Base-by-base conservation (phyloP, 1,140 invertebrate genomes). In the Aphis craccivora region DNA sequence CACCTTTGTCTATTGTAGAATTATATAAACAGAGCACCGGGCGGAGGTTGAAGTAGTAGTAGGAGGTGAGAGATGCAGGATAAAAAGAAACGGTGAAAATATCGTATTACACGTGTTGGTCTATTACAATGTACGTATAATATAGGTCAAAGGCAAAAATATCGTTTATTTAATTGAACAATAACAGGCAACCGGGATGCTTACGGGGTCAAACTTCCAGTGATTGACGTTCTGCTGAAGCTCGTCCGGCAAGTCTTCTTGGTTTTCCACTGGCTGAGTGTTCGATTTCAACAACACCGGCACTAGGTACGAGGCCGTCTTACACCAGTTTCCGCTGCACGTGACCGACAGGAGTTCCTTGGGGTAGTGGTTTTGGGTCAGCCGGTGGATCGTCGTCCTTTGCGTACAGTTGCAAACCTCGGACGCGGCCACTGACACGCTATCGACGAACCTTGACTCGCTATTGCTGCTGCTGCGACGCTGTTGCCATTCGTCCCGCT, bases 131-230 rank as follows among this genome's bases (percentile, higher is more conserved):
- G 60, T 67, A 67, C 30, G 30, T 67, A 67, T 30, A n/a, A 76
- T 76, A 76, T 76, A 76, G 60, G n/a, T 76, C 60, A 76, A 76
- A 76, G 60, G 60, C 30, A n/a, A 67, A 67, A 67, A 76, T 76
- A 35, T n/a, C 60, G n/a, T 76, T 76, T n/a, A 76, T 76, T 76
- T 76, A 76, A 76, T 76, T n/a, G 60, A 76, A n/a, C 60, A 76
- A 20, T 76, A 76, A n/a, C 60, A 76, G 60, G 60, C 60, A 2
- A 76, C 60, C 60, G 60, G 30, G n/a, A 76, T 76, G 1, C 11
- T n/a, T 76, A 76, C 60, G 60, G 60, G 3, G 60, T 76, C 60
- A n/a, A 76, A 76, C 60, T 18, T 76, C 60, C 60, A 76, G 30
- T 76, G 60, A 76, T 76, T 76, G 60, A 76, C 30, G n/a, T 76